Percentiles rank a stretch among this genome's conserved stretches.
phyloP scores from a whole-genome alignment of 1,140 invertebrate species.

The Harpegnathos saltator region DNA sequence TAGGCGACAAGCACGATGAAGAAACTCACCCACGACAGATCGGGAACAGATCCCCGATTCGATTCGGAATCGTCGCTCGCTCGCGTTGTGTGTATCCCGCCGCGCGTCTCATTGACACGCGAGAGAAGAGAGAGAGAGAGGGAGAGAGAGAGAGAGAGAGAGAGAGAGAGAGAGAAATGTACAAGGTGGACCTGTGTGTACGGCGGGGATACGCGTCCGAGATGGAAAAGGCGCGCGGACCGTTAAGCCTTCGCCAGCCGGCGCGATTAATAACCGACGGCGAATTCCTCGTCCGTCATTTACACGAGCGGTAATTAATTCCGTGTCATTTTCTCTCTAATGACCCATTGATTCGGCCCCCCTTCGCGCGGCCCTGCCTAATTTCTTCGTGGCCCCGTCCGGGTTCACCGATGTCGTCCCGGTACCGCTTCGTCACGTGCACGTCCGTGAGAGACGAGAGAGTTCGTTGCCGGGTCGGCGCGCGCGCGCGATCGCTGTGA shows the following conservation, averaged over 20 bases:
- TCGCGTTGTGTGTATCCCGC: conserved; percentile 41
- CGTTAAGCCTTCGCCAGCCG: conserved; percentile 58
- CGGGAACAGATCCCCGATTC: conserved; percentile 69
- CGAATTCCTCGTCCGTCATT: conserved; percentile 50
- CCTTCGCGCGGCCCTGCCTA: conserved; percentile 37
- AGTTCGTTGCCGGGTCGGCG: conserved; percentile 17
- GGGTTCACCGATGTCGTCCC: conserved; percentile 34
- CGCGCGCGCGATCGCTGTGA: conserved; percentile 33
- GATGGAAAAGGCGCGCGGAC: conserved; percentile 40
- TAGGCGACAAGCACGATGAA: conserved; percentile 41
- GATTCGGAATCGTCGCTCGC: conserved; percentile 63
- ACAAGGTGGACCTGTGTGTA: conserved; percentile 24
- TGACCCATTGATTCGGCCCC: conserved; percentile 55
- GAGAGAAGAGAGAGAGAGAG: neutral
- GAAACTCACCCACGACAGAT: conserved; percentile 71
- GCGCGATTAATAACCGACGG: conserved; percentile 68
- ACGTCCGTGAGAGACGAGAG: conserved; percentile 33
- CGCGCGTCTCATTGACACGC: conserved; percentile 63
- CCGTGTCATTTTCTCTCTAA: conserved; percentile 62
- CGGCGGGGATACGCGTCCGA: conserved; percentile 12
- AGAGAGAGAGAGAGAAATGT: too few species aligned
- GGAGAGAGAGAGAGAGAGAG: too few species aligned
- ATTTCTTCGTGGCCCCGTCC: conserved; percentile 46
- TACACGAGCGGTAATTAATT: conserved; percentile 67
- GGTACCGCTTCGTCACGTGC: conserved; percentile 40